Conservation (phyloP, 2,113 vertebrate genomes). For the Mesitornis unicolor region DNA sequence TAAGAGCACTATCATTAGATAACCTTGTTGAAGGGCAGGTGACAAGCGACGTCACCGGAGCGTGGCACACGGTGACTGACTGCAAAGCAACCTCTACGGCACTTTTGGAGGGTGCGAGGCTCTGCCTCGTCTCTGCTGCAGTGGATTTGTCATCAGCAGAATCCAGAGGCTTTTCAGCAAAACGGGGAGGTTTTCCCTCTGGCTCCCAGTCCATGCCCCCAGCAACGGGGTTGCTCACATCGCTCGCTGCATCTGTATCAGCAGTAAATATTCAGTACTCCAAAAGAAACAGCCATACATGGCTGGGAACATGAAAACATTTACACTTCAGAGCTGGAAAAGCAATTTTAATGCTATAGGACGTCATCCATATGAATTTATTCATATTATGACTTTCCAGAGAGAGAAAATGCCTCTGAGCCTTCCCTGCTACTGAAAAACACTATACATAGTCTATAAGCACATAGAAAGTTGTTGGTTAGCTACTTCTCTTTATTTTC, state of each 20-base stretch:
- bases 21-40: constrained; percentile 21
- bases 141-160: not conserved
- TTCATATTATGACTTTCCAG: not conserved
- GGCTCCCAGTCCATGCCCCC: not conserved
- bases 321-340: not conserved
- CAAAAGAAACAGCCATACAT: not conserved
- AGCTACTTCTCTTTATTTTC: not conserved
- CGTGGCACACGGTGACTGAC: not conserved
- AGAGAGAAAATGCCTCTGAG: not conserved
- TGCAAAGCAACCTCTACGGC: not conserved
- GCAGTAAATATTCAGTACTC: not conserved
- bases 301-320: not conserved
- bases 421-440: not conserved
- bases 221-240: not conserved
- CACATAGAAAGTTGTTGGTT: not conserved
- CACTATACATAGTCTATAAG: not conserved
- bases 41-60: fast-evolving
- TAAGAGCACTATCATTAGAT: not conserved
- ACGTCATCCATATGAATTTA: not conserved
- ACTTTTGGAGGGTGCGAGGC: not conserved
- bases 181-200: not conserved
- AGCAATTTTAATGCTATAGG: not conserved
- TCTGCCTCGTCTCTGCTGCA: not conserved
- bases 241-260: not conserved
- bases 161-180: not conserved